Evolutionary conservation across 2,113 vertebrate genomes (phyloP).

Genomic region (Phoenicopterus ruber): DNA sequence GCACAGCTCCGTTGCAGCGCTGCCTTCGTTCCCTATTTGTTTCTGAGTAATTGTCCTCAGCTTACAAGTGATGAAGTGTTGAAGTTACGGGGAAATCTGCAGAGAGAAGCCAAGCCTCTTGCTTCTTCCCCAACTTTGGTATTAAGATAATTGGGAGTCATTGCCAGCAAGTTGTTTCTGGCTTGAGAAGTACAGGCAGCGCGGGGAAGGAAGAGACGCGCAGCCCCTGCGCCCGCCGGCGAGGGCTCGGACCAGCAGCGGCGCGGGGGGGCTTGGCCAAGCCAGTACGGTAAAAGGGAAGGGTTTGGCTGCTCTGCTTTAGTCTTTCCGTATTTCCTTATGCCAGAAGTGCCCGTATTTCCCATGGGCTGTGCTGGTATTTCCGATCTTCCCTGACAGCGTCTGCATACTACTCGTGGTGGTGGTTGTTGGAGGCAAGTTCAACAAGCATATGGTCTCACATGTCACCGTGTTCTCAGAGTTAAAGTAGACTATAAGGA

Average conservation of each 20-base stretch:
- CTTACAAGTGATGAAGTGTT: background rate
- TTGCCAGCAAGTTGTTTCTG: background rate
- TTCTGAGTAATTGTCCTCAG: constrained; percentile 33
- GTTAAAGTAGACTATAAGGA: background rate
- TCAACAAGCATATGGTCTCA: background rate
- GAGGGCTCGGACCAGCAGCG: background rate
- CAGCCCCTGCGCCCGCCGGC: accelerated
- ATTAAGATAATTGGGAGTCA: background rate
- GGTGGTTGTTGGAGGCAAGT: background rate
- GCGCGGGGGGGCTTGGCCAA: background rate
- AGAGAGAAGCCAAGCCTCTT: background rate
- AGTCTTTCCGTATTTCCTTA: background rate
- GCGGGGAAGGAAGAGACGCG: accelerated
- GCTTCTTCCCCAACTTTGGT: background rate
- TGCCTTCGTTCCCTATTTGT: constrained; percentile 5
- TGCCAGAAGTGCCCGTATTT: background rate
- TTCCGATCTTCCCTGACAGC: background rate
- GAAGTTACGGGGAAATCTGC: background rate
- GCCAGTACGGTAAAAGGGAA: background rate
- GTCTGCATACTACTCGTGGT: accelerated
- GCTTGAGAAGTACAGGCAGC: background rate
- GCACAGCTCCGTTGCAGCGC: background rate
- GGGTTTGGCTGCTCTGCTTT: background rate
- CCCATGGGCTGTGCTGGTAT: background rate
- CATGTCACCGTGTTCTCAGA: accelerated